Base-by-base conservation (phyloP, 1,140 invertebrate genomes). In the Hyles vespertilio region DNA sequence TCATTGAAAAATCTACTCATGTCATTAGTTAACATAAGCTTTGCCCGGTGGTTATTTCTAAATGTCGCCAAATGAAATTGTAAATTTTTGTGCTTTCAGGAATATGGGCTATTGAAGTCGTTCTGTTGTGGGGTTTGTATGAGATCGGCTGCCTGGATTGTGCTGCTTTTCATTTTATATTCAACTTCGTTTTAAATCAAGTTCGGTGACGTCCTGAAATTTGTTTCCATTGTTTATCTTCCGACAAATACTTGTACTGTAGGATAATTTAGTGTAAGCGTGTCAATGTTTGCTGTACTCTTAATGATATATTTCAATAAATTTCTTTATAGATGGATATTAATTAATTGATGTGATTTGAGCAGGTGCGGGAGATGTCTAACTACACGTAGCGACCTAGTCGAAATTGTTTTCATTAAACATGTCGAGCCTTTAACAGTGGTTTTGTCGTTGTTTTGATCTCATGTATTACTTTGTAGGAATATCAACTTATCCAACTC, bases 31-130 rank as follows among this genome's bases (percentile, higher is more conserved):
- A 43, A 46, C 40, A 40, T 40, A 40, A 40, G 8, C 36, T 40
- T 40, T 40, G 36, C 4, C 8, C 36, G 36, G 36, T 8, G 8
- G 36, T 40, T 40, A 40, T 40, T 40, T 40, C 36, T 8, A 40
- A 40, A 40, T 40, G 36, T 40, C 45, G 53, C 40, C 33, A 22
- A 32, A 11, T 58, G 48, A 58, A 51, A 58, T 69, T 71, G 56
- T 74, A 62, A 58, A 58, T 84, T 87, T 84, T 79, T 87, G 73
- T 87, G 70, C 74, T 85, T 87, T 77, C 82, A 85, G 82, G 84
- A 76, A 72, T 77, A 64, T 81, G 67, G 61, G 61, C 65, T 83
- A 79, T 83, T 76, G 74, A 84, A 81, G 82, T 87, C 72, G 70
- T 73, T 84, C 75, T 82, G 58, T 84, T 67, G 63, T 63, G 67